A percentile compares a stretch with the other conserved stretches of the same genome.
Conservation (phyloP, 2,888 invertebrate genomes). For the Altica lythri region DNA sequence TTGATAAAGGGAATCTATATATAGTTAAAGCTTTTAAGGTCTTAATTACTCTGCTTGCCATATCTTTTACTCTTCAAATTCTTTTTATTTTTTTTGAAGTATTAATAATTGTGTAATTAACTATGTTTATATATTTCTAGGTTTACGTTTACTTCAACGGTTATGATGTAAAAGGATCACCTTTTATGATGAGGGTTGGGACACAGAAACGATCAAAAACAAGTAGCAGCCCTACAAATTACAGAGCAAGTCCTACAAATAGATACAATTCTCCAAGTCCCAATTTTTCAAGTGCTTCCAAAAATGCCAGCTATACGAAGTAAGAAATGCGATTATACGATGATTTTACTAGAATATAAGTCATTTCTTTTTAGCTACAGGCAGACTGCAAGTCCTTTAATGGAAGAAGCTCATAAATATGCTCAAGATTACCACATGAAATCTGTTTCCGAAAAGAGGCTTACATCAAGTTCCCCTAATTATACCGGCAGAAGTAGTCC, state of each 20-base stretch:
- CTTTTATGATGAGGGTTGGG: constrained; percentile 85
- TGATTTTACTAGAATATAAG: not conserved
- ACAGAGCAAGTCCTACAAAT: constrained; percentile 53
- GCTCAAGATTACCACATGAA: constrained; percentile 52
- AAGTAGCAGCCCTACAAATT: constrained; percentile 56
- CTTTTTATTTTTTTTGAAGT: no score
- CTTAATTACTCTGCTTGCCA: no score
- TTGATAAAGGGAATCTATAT: no score
- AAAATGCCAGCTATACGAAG: constrained; percentile 37
- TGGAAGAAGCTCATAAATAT: constrained; percentile 49
- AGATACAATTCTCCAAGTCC: constrained; percentile 49
- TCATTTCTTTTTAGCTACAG: constrained; percentile 40
- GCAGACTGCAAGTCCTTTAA: constrained; percentile 48
- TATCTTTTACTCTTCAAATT: no score
- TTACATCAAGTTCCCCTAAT: constrained; percentile 49
- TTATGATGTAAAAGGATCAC: constrained; percentile 80
- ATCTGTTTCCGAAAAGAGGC: constrained; percentile 47
- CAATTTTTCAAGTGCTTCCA: constrained; percentile 40
- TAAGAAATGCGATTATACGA: constrained; percentile 15
- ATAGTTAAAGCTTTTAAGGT: no score
- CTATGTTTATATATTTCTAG: constrained; percentile 58
- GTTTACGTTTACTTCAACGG: constrained; percentile 95
- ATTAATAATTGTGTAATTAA: no score
- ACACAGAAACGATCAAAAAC: constrained; percentile 68
- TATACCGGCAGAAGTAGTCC: constrained; percentile 51